Conservation (phyloP, 2,113 vertebrate genomes). For the Nibea albiflora region DNA sequence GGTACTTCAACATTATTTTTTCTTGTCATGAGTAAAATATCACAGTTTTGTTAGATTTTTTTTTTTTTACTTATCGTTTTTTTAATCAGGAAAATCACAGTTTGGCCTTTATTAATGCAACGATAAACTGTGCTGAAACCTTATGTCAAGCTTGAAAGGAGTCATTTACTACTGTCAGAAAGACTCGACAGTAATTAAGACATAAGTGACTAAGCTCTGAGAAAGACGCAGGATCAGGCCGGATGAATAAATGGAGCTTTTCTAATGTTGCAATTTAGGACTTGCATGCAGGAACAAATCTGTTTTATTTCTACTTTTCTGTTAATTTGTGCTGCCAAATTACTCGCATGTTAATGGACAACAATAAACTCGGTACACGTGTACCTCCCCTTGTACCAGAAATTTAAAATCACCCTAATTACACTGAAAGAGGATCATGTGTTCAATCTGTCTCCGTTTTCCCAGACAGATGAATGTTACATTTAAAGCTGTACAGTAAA, state of each 20-base stretch:
- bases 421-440: neutral
- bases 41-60: slow-evolving; percentile 38
- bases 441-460: slow-evolving; percentile 6
- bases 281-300: neutral
- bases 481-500: neutral
- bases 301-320: slow-evolving; percentile 15
- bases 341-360: slow-evolving; percentile 33
- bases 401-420: neutral
- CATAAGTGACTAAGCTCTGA: slow-evolving; percentile 6
- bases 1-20: slow-evolving; percentile 43
- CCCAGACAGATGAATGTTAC: slow-evolving; percentile 1
- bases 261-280: slow-evolving; percentile 27
- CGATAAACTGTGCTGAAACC: neutral
- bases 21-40: slow-evolving; percentile 43
- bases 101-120: neutral
- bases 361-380: slow-evolving; percentile 25
- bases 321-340: slow-evolving; percentile 24
- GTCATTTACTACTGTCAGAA: neutral
- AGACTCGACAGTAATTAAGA: slow-evolving; percentile 7
- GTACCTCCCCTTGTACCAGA: slow-evolving; percentile 19
- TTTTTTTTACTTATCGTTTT: slow-evolving; percentile 3
- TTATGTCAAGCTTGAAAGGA: neutral
- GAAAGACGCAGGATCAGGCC: slow-evolving; percentile 5
- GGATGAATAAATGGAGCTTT: slow-evolving; percentile 16
- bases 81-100: neutral